Percentiles rank a stretch among this genome's conserved stretches.
phyloP scores from a whole-genome alignment of 2,797 vertebrate species.

The Acropternis orthonyx region DNA sequence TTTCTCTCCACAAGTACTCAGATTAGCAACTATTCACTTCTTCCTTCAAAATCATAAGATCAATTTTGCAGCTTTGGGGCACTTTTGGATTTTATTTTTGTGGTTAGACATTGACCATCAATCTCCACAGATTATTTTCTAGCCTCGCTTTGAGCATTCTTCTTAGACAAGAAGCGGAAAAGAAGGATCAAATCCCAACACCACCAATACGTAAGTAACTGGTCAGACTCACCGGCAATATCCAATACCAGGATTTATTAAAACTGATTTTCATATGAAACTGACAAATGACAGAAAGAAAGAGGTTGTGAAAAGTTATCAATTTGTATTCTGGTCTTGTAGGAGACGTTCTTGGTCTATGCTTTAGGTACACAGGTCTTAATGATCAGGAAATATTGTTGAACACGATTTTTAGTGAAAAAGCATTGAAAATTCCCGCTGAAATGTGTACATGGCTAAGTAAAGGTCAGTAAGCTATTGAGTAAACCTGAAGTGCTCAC shows the following conservation, averaged over 20 bases:
- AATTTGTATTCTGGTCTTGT: constrained; percentile 52
- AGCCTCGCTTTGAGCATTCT: not conserved
- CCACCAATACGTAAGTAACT: not conserved
- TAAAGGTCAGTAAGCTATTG: constrained; percentile 65
- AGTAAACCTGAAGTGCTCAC: constrained; percentile 58
- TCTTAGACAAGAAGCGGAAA: not conserved
- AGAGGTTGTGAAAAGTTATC: not conserved
- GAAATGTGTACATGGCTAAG: constrained; percentile 62
- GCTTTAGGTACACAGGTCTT: constrained; percentile 55
- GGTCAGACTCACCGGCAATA: not conserved
- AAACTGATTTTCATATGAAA: not conserved
- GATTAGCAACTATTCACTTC: not conserved
- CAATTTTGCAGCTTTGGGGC: not conserved
- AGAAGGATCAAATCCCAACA: not conserved
- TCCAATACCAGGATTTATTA: not conserved
- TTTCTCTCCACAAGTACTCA: not conserved
- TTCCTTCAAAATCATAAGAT: not conserved
- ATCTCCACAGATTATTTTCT: not conserved
- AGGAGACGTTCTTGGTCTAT: not conserved
- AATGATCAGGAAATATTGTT: constrained; percentile 66
- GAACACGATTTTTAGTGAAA: constrained; percentile 66
- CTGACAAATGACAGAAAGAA: not conserved
- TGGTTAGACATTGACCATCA: not conserved
- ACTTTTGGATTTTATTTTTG: not conserved
- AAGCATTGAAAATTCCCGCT: constrained; percentile 59